These are phyloP conservation scores for Thoracochromis brauschi DNA, from an alignment of 2,113 vertebrate species.

Conservation along the genomic window DNA sequence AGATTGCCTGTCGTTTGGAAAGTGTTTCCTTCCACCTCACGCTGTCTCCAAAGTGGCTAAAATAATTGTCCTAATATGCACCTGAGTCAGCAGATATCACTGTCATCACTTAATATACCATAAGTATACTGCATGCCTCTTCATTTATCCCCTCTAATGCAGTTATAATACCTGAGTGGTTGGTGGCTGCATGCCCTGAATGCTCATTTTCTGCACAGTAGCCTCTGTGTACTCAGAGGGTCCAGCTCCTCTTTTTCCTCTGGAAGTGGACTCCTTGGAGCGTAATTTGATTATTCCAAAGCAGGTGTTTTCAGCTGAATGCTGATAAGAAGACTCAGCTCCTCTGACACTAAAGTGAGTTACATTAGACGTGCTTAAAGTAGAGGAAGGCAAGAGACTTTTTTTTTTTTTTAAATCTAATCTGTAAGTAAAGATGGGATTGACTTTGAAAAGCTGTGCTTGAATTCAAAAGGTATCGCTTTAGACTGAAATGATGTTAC, in stretches of 20 bases:
- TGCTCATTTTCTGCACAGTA: slow-evolving; percentile 49
- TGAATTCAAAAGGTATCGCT: background rate
- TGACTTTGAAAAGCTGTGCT: slow-evolving; percentile 11
- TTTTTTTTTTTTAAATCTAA: slow-evolving; percentile 6
- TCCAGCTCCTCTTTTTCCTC: slow-evolving; percentile 11
- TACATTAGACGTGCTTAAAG: slow-evolving; percentile 25
- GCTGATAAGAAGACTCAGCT: slow-evolving; percentile 53
- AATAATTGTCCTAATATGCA: background rate
- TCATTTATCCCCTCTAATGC: slow-evolving; percentile 39
- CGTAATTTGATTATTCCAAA: slow-evolving; percentile 66
- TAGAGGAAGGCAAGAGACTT: background rate
- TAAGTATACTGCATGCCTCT: background rate
- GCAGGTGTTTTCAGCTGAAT: slow-evolving; percentile 65
- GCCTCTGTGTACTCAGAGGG: slow-evolving; percentile 35
- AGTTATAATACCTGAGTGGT: slow-evolving; percentile 47
- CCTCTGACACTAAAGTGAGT: slow-evolving; percentile 27
- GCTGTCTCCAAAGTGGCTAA: background rate
- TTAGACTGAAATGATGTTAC: background rate
- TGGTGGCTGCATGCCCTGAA: slow-evolving; percentile 32
- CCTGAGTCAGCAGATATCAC: background rate
- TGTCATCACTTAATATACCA: background rate
- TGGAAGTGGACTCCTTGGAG: slow-evolving; percentile 34
- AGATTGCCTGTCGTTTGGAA: background rate
- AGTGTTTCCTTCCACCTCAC: background rate
- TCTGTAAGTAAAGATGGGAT: slow-evolving; percentile 21